These are phyloP conservation scores for Physocephala rufipes DNA, from an alignment of 2,888 invertebrate genomes.

Conservation along the genomic window DNA sequence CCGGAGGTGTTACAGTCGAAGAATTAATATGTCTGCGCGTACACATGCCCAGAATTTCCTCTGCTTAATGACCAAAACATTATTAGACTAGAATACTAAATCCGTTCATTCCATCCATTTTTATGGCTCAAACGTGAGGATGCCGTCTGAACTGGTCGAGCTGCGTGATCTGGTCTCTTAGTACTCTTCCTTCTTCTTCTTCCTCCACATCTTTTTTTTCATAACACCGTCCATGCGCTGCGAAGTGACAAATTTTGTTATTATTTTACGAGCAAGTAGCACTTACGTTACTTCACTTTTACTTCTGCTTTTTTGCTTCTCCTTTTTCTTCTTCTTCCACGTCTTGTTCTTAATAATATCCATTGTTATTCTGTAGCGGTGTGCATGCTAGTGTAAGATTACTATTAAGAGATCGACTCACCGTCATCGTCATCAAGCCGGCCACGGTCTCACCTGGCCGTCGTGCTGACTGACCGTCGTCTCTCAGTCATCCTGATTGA, in stretches of 20 bases:
- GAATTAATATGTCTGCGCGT: no score
- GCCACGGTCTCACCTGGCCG: constrained; percentile 25
- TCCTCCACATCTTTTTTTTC: constrained; percentile 18
- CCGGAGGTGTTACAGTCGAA: no score
- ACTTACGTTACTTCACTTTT: no score
- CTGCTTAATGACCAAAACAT: constrained; percentile 40
- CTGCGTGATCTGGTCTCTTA: not conserved
- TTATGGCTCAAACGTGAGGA: constrained; percentile 63
- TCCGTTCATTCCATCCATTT: constrained; percentile 46
- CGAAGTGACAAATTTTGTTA: constrained; percentile 35
- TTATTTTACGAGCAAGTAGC: constrained; percentile 15
- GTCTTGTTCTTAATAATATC: constrained; percentile 1
- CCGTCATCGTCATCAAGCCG: constrained; percentile 1
- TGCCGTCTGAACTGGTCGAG: constrained; percentile 48
- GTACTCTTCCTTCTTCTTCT: not conserved
- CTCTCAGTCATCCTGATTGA: constrained; percentile 63
- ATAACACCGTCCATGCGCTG: constrained; percentile 38
- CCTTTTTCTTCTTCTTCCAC: not conserved
- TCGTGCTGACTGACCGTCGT: no score
- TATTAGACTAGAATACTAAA: constrained; percentile 48
- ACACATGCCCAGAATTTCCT: no score
- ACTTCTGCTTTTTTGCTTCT: no score
- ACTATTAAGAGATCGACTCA: constrained; percentile 12
- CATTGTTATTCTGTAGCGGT: constrained; percentile 29
- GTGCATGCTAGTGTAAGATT: constrained; percentile 18